These are phyloP conservation scores for Nycticorax nycticorax DNA, from an alignment of 2,113 vertebrate species.

Conservation along the genomic window DNA sequence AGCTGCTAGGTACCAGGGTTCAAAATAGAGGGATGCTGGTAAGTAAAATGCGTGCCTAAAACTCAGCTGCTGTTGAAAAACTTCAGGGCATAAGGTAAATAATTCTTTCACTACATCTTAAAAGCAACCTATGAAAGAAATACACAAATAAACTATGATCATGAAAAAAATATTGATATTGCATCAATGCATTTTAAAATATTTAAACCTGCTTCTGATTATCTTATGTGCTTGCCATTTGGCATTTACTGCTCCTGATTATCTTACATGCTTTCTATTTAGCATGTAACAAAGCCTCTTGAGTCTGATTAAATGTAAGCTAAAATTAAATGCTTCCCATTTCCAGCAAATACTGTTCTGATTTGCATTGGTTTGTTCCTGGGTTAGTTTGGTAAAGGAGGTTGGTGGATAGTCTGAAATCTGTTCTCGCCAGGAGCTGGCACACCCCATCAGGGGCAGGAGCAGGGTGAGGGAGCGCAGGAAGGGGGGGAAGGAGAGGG, in stretches of 20 bases:
- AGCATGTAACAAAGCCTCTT: not conserved
- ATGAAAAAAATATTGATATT: not conserved
- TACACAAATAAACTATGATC: not conserved
- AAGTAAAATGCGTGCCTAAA: not conserved
- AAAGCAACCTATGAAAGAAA: not conserved
- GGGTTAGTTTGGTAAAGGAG: not conserved
- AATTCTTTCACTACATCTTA: not conserved
- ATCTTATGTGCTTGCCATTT: not conserved
- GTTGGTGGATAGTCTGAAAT: not conserved
- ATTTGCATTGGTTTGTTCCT: not conserved
- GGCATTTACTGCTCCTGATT: not conserved
- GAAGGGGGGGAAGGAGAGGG: rapidly evolving
- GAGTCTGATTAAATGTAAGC: not conserved
- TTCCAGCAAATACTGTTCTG: not conserved
- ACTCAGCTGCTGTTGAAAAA: not conserved
- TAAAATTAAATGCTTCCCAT: not conserved
- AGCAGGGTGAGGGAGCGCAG: not conserved
- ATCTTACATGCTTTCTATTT: not conserved
- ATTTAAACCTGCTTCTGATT: not conserved
- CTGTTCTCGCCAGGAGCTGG: not conserved
- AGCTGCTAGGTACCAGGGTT: not conserved
- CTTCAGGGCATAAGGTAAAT: not conserved
- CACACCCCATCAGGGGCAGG: not conserved
- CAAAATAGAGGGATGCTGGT: not conserved
- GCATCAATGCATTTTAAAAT: not conserved